These are phyloP conservation scores for Melolontha melolontha DNA, from an alignment of 2,888 invertebrate genomes.

Conservation along the genomic window DNA sequence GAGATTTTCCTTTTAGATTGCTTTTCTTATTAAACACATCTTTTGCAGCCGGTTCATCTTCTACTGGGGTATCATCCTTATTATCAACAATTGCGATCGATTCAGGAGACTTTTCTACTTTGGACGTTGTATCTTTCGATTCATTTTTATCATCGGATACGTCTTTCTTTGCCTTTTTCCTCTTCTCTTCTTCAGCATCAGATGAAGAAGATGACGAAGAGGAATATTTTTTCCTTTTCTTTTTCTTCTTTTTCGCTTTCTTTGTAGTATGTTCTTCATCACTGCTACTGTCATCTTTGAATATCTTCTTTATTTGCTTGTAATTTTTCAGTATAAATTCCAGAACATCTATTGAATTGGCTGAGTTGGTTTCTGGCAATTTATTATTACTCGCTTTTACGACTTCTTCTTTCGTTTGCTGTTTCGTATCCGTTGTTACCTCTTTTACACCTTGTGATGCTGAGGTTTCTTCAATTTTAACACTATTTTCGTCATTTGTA, in stretches of 20 bases:
- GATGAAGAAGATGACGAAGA: constrained; percentile 16
- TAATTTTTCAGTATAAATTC: constrained; percentile 42
- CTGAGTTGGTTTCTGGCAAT: constrained; percentile 4
- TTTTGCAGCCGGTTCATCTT: neutral
- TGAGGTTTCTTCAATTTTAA: neutral
- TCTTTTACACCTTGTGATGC: neutral
- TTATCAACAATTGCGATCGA: neutral
- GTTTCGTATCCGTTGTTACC: neutral
- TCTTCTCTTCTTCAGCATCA: neutral
- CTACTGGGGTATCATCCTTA: neutral
- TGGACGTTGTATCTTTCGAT: too few relatives aligned
- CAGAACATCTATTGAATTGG: constrained; percentile 20
- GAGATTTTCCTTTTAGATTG: too few relatives aligned
- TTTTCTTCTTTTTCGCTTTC: constrained; percentile 34
- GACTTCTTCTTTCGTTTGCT: neutral
- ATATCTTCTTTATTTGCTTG: constrained; percentile 42
- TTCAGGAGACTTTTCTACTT: too few relatives aligned
- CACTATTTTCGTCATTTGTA: neutral
- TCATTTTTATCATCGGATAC: too few relatives aligned
- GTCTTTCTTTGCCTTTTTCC: constrained; percentile 52
- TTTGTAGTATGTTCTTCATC: constrained; percentile 39
- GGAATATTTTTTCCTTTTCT: constrained; percentile 1
- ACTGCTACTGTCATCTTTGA: constrained; percentile 36
- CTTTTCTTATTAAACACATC: too few relatives aligned
- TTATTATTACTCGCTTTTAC: too few relatives aligned